Conservation (phyloP, 2,797 vertebrate species). For the Rhinoraja longicauda region DNA sequence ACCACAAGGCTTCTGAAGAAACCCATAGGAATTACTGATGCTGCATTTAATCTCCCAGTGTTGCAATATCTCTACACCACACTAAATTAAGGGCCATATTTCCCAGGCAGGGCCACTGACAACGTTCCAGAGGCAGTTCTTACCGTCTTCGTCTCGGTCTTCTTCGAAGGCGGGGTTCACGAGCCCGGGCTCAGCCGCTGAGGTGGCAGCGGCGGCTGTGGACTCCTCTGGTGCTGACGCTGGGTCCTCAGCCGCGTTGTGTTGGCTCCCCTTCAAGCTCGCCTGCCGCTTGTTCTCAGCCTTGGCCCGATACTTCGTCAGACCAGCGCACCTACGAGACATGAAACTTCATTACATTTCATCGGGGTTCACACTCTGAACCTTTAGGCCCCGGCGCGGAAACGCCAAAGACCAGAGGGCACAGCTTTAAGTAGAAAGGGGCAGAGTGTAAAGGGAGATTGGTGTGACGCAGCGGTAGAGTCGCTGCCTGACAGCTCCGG, state of each 20-base stretch:
- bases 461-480: too few relatives aligned
- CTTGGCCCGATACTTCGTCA: slow-evolving; percentile 71
- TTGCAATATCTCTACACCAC: too few relatives aligned
- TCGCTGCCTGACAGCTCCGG: too few relatives aligned
- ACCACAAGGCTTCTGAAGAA: too few relatives aligned
- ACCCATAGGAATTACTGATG: too few relatives aligned
- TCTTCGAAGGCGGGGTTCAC: slow-evolving; percentile 86
- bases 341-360: neutral
- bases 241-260: slow-evolving; percentile 55
- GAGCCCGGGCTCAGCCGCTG: slow-evolving; percentile 73
- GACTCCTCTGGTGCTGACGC: slow-evolving; percentile 54
- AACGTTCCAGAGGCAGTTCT: slow-evolving; percentile 41
- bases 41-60: too few relatives aligned
- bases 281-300: slow-evolving; percentile 65
- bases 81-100: too few relatives aligned
- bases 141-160: slow-evolving; percentile 72
- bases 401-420: too few relatives aligned
- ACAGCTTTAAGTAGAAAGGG: too few relatives aligned
- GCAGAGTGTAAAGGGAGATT: too few relatives aligned
- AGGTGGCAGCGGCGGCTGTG: slow-evolving; percentile 50
- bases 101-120: neutral
- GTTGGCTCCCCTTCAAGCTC: slow-evolving; percentile 60
- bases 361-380: too few relatives aligned
- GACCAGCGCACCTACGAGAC: slow-evolving; percentile 71
- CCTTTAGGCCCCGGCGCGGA: too few relatives aligned